Percentiles rank a stretch among this genome's conserved stretches.
These are phyloP conservation scores for Crenuchus spilurus DNA, from an alignment of 2,797 vertebrate genomes.

Conservation along the genomic window DNA sequence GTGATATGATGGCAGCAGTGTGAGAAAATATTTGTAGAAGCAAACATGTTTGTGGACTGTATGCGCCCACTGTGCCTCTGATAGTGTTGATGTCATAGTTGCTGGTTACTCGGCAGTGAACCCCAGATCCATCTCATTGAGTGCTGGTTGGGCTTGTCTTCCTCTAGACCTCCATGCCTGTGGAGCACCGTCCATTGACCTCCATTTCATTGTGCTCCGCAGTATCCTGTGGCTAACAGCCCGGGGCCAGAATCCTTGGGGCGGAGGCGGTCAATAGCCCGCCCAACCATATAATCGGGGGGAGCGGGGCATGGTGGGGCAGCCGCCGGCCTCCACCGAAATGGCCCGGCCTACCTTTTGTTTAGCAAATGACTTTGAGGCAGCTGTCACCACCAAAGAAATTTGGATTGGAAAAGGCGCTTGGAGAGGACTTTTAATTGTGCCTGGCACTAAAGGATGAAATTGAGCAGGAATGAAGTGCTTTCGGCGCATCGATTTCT, in stretches of 20 bases:
- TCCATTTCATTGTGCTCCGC: background rate
- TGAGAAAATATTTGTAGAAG: too few species aligned
- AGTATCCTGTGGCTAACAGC: slow-evolving; percentile 1
- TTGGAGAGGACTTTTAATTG: slow-evolving; percentile 74
- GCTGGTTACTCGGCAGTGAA: background rate
- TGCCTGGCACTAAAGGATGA: slow-evolving; percentile 66
- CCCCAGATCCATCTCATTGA: background rate
- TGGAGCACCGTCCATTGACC: slow-evolving; percentile 5
- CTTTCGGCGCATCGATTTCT: slow-evolving; percentile 72
- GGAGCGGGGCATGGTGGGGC: slow-evolving; percentile 32
- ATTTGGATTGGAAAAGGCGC: slow-evolving; percentile 57
- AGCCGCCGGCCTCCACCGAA: slow-evolving; percentile 5
- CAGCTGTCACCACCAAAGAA: slow-evolving; percentile 49
- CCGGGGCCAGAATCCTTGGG: slow-evolving; percentile 38
- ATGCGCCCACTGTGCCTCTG: background rate
- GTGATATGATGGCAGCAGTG: too few species aligned
- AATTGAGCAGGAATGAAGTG: slow-evolving; percentile 73
- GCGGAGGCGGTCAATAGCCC: slow-evolving; percentile 57
- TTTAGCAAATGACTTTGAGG: slow-evolving; percentile 57
- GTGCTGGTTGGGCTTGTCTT: background rate
- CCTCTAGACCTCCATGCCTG: background rate
- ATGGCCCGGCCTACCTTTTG: slow-evolving; percentile 40
- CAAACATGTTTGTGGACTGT: too few species aligned
- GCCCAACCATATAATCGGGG: slow-evolving; percentile 54
- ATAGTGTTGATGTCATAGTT: slow-evolving; percentile 4